phyloP scores from a whole-genome alignment of 1,140 invertebrate genomes.

The Leptopilina boulardi region DNA sequence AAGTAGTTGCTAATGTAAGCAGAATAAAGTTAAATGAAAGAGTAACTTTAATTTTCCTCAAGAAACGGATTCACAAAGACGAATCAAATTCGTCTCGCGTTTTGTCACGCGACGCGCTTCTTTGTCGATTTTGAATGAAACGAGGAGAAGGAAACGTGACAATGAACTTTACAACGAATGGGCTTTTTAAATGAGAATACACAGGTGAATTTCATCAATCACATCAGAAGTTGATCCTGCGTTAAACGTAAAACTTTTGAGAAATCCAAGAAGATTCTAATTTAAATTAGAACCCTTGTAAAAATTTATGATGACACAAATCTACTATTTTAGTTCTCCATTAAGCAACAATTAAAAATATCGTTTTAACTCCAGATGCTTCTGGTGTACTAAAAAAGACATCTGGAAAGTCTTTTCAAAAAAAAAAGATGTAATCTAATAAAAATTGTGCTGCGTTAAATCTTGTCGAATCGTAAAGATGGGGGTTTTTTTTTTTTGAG shows the following conservation, averaged over 20 bases:
- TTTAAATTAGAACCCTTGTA: background rate
- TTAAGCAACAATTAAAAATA: slow-evolving; percentile 14
- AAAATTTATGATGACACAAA: background rate
- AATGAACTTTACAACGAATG: slow-evolving; percentile 32
- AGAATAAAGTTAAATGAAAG: slow-evolving; percentile 21
- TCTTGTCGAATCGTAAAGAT: slow-evolving; percentile 24
- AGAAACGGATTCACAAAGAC: slow-evolving; percentile 19
- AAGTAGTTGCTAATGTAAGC: slow-evolving; percentile 8
- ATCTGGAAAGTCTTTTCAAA: background rate
- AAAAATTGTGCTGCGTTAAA: slow-evolving; percentile 2
- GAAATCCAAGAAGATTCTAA: no score
- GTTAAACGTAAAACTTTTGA: no score
- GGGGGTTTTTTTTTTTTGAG: background rate
- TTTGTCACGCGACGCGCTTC: slow-evolving; percentile 29
- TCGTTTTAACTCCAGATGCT: slow-evolving; percentile 12
- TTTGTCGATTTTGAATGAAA: slow-evolving; percentile 36
- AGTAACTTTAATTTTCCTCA: slow-evolving; percentile 15
- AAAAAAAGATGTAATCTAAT: background rate
- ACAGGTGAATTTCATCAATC: slow-evolving; percentile 54
- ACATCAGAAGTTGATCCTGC: slow-evolving; percentile 38
- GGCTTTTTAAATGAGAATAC: slow-evolving; percentile 52
- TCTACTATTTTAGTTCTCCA: slow-evolving; percentile 7
- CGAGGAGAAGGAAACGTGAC: slow-evolving; percentile 39
- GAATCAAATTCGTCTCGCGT: slow-evolving; percentile 19
- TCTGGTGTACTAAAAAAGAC: background rate